Conservation (phyloP, 2,797 vertebrate genomes). For the Hypotaenidia okinawae region DNA sequence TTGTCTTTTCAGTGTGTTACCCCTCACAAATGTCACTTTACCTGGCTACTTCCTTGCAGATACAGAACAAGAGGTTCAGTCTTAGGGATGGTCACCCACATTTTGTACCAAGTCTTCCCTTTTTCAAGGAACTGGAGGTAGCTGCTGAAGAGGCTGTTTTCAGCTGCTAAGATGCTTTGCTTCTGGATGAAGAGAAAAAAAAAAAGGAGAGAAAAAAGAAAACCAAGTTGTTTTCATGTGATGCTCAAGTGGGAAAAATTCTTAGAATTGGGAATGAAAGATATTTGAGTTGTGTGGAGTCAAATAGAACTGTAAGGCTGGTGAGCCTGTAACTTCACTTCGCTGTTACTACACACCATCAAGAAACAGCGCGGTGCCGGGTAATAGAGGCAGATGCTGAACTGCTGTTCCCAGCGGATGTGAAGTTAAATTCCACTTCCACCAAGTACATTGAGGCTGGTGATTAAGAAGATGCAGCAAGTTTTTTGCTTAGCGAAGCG, state of each 20-base stretch:
- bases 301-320: neutral
- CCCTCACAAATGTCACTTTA: slow-evolving; percentile 19
- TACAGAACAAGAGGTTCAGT: slow-evolving; percentile 86
- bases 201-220: neutral
- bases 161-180: slow-evolving; percentile 75
- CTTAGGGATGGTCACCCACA: slow-evolving; percentile 85
- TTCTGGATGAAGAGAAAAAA: slow-evolving; percentile 71
- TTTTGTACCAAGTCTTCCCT: slow-evolving; percentile 86
- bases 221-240: neutral
- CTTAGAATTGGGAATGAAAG: neutral
- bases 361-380: neutral
- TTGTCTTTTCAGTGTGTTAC: neutral
- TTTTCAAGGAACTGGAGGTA: slow-evolving; percentile 87
- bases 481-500: slow-evolving; percentile 29
- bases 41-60: slow-evolving; percentile 85
- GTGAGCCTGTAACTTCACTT: neutral
- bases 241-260: neutral
- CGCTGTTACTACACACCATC: neutral
- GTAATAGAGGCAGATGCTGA: neutral
- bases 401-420: neutral
- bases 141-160: slow-evolving; percentile 84
- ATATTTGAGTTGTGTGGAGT: neutral
- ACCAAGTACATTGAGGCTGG: neutral
- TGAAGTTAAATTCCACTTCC: slow-evolving; percentile 6
- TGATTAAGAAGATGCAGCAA: slow-evolving; percentile 24